Base-by-base conservation (phyloP, 1,140 invertebrate genomes). In the Pseudobourletiella spinata region DNA sequence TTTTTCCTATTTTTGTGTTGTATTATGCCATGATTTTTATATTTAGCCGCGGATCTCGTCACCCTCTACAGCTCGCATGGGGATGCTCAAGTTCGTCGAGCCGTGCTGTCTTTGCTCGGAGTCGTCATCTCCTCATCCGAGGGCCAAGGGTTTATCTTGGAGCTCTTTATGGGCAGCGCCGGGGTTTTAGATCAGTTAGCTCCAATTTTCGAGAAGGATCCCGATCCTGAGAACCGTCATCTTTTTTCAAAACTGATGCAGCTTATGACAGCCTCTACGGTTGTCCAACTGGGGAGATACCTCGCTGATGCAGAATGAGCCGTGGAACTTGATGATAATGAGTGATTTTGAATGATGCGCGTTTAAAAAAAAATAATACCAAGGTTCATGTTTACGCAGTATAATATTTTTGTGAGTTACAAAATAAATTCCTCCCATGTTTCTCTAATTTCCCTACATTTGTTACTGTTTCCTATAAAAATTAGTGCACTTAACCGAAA, bases 121-220 rank as follows among this genome's bases (percentile, higher is more conserved):
- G 48, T 62, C 8, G 55, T 46, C 15, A 20, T 67, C 1, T 52
- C 66, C 15, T 46, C 43, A 32, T 44, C 61, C 1, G 66, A 67
- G 46, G 66, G 61, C 18, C 61, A 61, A 54, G 2, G 22, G n/a
- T 61, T 43, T 35, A 43, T 67, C 14, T 8, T 67, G 20, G 66
- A 67, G 56, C 43, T 54, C 1, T 57, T 67, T 16, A 39, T 44
- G 20, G 32, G 2, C 14, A 20, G 39, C 18, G 56, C 44, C 3
- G 59, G 39, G 25, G 16, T 66, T 15, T 18, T 63, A 15, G 61
- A 67, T 18, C 24, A 28, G 28, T 18, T 67, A 3, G 43, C 63
- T 29, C 1, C 16, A 2, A 1, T 60, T 11, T 25, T 35, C 11
- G 1, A 20, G 1, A 42, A 32, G 26, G 65, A 67, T 55, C 28